Percentiles rank a stretch among this genome's conserved stretches.
phyloP scores from a whole-genome alignment of 2,113 vertebrate species.

The Actenoides lindsayi region DNA sequence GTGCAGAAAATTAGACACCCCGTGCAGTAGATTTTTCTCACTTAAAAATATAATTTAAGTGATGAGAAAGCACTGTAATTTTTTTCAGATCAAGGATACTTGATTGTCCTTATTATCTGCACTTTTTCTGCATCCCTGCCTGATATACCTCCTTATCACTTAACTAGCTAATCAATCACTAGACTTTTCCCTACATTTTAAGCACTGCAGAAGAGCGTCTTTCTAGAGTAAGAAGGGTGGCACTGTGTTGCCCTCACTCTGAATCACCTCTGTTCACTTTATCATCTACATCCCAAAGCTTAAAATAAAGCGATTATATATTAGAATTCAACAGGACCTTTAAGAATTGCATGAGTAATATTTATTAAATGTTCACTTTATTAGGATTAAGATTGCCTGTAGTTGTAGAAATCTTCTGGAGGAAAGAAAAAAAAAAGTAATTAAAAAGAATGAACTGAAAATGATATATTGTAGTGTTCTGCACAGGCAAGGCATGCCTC shows the following conservation, averaged over 20 bases:
- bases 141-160: slow-evolving; percentile 74
- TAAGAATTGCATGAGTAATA: not conserved
- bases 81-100: slow-evolving; percentile 71
- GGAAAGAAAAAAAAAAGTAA: not conserved
- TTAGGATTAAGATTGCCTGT: slow-evolving; percentile 36
- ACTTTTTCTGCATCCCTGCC: slow-evolving; percentile 70
- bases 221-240: slow-evolving; percentile 6
- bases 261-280: not conserved
- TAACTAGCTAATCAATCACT: slow-evolving; percentile 79
- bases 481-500: not conserved
- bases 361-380: slow-evolving; percentile 47
- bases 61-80: slow-evolving; percentile 69
- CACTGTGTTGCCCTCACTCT: not conserved
- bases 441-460: slow-evolving; percentile 44
- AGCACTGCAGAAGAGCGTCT: not conserved
- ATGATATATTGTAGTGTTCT: slow-evolving; percentile 5
- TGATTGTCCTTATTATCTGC: slow-evolving; percentile 73
- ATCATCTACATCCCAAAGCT: slow-evolving; percentile 10
- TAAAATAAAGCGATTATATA: not conserved
- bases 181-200: slow-evolving; percentile 28
- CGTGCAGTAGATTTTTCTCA: slow-evolving; percentile 63
- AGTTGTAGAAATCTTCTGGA: slow-evolving; percentile 26
- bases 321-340: not conserved
- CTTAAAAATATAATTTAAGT: slow-evolving; percentile 72
- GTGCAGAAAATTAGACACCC: slow-evolving; percentile 36